These are phyloP conservation scores for Chaetodon auriga DNA, from an alignment of 2,113 vertebrate genomes.

Conservation along the genomic window DNA sequence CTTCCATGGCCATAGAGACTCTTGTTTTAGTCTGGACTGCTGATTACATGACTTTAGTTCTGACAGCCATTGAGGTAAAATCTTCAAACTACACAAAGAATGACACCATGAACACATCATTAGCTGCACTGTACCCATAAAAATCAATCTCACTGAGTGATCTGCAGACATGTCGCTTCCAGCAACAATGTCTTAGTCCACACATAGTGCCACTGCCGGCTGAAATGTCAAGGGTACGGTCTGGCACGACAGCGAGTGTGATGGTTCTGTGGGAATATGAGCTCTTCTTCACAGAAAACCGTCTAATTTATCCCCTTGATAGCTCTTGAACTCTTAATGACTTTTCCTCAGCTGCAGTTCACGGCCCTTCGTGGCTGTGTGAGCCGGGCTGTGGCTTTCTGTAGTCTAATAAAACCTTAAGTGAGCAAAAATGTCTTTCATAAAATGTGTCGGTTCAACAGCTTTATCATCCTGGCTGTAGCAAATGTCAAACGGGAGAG, in stretches of 20 bases:
- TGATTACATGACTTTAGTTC: not conserved
- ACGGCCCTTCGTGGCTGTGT: constrained; percentile 21
- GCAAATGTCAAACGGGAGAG: constrained; percentile 77
- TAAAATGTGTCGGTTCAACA: constrained; percentile 78
- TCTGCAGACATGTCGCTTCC: constrained; percentile 41
- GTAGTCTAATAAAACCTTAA: constrained; percentile 83
- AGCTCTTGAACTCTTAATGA: constrained; percentile 72
- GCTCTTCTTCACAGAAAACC: constrained; percentile 46
- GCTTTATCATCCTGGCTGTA: constrained; percentile 78
- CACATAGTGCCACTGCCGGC: constrained; percentile 20
- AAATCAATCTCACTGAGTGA: constrained; percentile 32
- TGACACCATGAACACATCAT: constrained; percentile 14
- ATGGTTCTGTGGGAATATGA: constrained; percentile 46
- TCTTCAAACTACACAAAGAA: not conserved
- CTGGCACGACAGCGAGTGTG: constrained; percentile 41
- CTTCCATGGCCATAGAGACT: no score
- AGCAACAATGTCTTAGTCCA: constrained; percentile 35
- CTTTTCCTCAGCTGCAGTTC: constrained; percentile 64
- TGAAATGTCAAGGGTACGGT: constrained; percentile 60
- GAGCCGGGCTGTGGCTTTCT: constrained; percentile 63
- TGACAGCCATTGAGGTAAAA: not conserved
- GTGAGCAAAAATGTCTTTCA: constrained; percentile 83
- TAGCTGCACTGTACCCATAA: constrained; percentile 1
- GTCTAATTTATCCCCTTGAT: constrained; percentile 74
- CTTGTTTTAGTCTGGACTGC: not conserved